Conservation (phyloP, 2,113 vertebrate species). For the Pluvialis apricaria region DNA sequence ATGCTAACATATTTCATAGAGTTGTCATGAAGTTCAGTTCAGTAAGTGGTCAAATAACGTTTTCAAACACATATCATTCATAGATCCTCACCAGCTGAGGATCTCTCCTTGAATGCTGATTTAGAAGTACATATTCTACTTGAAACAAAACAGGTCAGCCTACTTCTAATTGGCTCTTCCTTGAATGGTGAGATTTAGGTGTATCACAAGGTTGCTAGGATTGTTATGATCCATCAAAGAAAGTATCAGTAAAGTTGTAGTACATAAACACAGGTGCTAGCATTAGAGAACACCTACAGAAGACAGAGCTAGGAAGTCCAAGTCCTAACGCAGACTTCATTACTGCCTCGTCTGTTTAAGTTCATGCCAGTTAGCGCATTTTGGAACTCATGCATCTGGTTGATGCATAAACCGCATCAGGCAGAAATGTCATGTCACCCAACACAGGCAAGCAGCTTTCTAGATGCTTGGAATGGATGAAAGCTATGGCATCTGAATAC, state of each 20-base stretch:
- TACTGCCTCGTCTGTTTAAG: background rate
- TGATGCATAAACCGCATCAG: background rate
- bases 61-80: rapidly evolving
- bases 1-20: background rate
- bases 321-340: background rate
- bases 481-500: background rate
- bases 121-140: background rate
- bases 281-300: background rate
- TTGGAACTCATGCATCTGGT: background rate
- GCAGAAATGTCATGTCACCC: background rate
- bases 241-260: background rate
- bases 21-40: background rate
- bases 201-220: background rate
- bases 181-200: background rate
- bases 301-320: background rate
- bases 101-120: background rate
- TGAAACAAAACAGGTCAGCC: background rate
- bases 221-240: background rate
- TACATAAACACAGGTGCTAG: background rate
- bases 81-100: background rate
- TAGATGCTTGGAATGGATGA: background rate
- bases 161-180: background rate
- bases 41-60: background rate
- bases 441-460: background rate
- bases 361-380: background rate